Percentiles rank a stretch among this genome's conserved stretches.
Evolutionary conservation across 1,140 invertebrate genomes (phyloP).

Genomic region (Conus betulinus): DNA sequence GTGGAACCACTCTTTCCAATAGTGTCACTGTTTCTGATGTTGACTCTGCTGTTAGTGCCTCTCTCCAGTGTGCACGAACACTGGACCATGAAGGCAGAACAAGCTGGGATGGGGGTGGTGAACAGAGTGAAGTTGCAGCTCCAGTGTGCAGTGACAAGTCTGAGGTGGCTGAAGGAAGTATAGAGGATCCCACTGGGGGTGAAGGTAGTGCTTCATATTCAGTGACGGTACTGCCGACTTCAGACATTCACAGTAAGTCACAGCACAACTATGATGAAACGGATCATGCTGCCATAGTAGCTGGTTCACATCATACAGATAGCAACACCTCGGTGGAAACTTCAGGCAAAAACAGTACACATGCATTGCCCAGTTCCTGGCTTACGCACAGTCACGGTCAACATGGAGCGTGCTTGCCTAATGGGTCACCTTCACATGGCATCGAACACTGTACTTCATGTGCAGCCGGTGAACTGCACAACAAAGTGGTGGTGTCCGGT

Average conservation of each 20-base stretch:
- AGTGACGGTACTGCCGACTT: neutral
- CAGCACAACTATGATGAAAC: neutral
- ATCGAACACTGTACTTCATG: neutral
- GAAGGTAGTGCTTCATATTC: neutral
- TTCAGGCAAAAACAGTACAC: neutral
- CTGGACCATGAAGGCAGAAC: neutral
- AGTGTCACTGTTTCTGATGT: neutral
- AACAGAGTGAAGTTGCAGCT: neutral
- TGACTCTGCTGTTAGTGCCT: neutral
- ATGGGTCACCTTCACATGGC: neutral
- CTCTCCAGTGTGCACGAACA: neutral
- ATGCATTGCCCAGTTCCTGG: neutral
- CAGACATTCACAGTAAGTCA: neutral
- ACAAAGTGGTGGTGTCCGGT: slow-evolving; percentile 21
- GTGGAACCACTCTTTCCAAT: neutral
- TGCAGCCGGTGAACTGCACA: neutral
- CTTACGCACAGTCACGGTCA: neutral
- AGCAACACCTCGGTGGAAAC: neutral
- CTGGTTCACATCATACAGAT: neutral
- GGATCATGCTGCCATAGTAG: neutral
- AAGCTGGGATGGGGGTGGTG: neutral
- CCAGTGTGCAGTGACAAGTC: neutral
- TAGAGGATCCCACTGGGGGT: neutral
- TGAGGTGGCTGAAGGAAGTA: neutral
- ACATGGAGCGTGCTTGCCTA: neutral